phyloP scores from a whole-genome alignment of 2,113 vertebrate species.

The Osmerus eperlanus region DNA sequence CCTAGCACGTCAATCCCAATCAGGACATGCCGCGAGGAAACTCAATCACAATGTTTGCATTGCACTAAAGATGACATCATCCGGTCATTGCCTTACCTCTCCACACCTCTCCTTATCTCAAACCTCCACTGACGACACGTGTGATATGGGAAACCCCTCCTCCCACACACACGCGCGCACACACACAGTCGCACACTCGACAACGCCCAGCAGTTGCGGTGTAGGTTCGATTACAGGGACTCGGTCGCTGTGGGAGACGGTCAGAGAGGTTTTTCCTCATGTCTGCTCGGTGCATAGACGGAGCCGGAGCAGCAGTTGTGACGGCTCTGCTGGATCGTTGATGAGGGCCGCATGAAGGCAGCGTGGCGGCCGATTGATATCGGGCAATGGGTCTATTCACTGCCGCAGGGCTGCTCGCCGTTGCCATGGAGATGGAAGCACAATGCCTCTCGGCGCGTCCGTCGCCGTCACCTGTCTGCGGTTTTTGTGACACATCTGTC shows the following conservation, averaged over 20 bases:
- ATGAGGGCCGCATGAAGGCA: background rate
- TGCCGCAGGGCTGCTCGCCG: background rate
- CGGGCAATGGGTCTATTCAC: background rate
- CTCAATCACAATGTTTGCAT: background rate
- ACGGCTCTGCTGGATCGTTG: background rate
- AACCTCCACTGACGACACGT: background rate
- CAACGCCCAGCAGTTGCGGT: too few relatives aligned
- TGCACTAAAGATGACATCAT: background rate
- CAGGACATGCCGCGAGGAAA: background rate
- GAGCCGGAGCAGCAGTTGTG: background rate
- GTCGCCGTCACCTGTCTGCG: constrained; percentile 1
- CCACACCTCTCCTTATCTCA: background rate
- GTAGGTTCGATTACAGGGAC: too few relatives aligned
- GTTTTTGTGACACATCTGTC: too few relatives aligned
- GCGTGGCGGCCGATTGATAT: background rate
- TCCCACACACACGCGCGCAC: too few relatives aligned
- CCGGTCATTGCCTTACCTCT: background rate
- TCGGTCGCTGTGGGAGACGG: background rate
- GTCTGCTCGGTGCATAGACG: background rate
- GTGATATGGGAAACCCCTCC: background rate
- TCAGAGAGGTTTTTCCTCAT: background rate
- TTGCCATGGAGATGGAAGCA: constrained; percentile 27
- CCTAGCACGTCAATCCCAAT: constrained; percentile 6
- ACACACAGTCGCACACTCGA: too few relatives aligned
- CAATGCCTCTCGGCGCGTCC: background rate